Percentiles rank a stretch among this genome's conserved stretches.
Conservation (phyloP, 2,113 vertebrate genomes). For the Cavia porcellus region DNA sequence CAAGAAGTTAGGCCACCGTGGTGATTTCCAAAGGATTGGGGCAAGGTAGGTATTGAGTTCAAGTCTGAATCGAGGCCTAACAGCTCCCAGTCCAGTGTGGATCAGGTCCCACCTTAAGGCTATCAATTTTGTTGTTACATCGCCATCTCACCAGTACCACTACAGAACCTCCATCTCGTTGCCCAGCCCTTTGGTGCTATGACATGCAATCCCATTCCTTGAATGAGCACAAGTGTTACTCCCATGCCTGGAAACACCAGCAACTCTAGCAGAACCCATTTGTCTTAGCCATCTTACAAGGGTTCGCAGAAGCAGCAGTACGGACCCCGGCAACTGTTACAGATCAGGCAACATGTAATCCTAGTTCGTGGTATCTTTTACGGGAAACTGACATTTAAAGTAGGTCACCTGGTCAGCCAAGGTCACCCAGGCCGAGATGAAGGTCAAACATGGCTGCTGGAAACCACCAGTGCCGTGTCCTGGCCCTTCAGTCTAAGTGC, state of each 20-base stretch:
- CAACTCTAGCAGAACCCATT: too few relatives aligned
- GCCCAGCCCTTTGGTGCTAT: too few relatives aligned
- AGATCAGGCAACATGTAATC: too few relatives aligned
- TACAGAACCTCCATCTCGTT: background rate
- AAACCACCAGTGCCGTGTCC: too few relatives aligned
- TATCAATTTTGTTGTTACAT: too few relatives aligned
- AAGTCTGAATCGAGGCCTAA: rapidly evolving
- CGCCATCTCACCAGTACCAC: rapidly evolving
- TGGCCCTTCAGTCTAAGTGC: background rate
- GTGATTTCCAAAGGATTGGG: background rate
- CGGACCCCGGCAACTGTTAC: too few relatives aligned
- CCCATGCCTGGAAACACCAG: too few relatives aligned
- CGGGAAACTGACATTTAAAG: background rate
- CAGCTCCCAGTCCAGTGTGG: background rate
- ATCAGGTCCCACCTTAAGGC: rapidly evolving
- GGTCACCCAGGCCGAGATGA: rapidly evolving
- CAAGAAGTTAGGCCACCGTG: rapidly evolving
- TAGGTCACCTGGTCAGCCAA: background rate
- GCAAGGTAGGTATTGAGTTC: background rate
- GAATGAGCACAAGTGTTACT: background rate
- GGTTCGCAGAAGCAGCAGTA: too few relatives aligned
- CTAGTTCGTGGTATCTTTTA: too few relatives aligned
- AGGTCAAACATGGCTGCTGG: background rate
- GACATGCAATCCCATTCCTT: background rate
- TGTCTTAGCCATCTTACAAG: background rate